Base-by-base conservation (phyloP, 1,140 invertebrate genomes). In the Triops longicaudatus region DNA sequence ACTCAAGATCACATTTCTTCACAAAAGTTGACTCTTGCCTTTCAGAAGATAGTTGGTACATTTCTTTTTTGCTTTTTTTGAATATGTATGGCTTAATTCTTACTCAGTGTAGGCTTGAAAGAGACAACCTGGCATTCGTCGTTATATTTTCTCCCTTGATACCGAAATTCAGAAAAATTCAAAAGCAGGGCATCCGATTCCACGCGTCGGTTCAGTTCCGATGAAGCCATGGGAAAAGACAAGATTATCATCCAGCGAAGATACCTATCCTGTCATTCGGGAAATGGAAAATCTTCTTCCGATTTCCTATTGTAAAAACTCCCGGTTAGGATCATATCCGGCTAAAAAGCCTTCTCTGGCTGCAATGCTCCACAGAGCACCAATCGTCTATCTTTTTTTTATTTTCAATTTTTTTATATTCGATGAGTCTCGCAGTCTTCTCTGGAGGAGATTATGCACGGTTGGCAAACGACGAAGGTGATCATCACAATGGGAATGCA, bases 221-320 rank as follows among this genome's bases (percentile, higher is more conserved):
- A 63, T 63, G 50, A 63, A 63, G 50, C 50, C 50, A 63, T 63
- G 50, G 50, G 50, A 63, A 63, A 63, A 63, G 50, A 63, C 50
- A 22, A 63, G 50, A 63, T 63, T 63, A 63, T 63, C 50, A 63
- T 63, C 50, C 50, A 63, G 31, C 50, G 22, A 63, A n/a, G 50
- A 63, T 63, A 63, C 14, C 50, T 22, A 63, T 63, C 50, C n/a
- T 22, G 14, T 63, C 50, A 37, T 37, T 37, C 22, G 22, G 50
- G 50, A 63, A 63, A 63, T 63, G 50, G 50, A 63, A 22, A 63
- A 63, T 63, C 50, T 63, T 22, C 50, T 63, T 63, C 50, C 50
- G 50, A 63, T 63, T 63, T 63, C 50, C 50, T 63, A 17, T 63
- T 63, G 22, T 63, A 63, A 63, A 63, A 63, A 63, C 50, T 22